phyloP scores from a whole-genome alignment of 2,797 vertebrate species.

The Avahi laniger region DNA sequence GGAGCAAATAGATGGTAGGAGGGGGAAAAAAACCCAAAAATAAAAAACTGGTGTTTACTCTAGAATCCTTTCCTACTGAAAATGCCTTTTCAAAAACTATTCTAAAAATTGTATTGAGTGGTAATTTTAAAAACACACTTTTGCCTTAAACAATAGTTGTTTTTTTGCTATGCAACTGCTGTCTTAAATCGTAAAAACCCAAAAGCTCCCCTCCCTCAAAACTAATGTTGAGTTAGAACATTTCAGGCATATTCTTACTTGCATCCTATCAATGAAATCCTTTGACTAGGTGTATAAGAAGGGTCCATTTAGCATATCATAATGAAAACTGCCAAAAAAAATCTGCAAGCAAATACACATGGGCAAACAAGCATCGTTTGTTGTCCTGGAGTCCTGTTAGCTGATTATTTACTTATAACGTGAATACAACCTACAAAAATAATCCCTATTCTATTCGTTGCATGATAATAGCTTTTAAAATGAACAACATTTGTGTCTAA shows the following conservation, averaged over 20 bases:
- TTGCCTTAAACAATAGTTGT: background rate
- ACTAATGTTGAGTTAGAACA: background rate
- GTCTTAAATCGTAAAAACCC: background rate
- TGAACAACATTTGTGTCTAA: constrained; percentile 83
- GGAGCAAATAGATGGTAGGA: background rate
- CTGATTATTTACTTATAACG: constrained; percentile 66
- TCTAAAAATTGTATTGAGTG: background rate
- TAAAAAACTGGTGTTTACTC: background rate
- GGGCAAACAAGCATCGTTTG: background rate
- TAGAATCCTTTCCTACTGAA: background rate
- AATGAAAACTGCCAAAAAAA: background rate
- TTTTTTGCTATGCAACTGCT: background rate
- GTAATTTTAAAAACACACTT: background rate
- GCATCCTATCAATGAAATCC: background rate
- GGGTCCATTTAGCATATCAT: background rate
- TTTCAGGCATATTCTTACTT: background rate
- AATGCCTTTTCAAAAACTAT: background rate
- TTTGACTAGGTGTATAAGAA: background rate
- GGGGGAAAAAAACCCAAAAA: background rate
- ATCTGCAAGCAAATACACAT: background rate
- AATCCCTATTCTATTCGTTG: constrained; percentile 80
- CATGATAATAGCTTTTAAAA: constrained; percentile 84
- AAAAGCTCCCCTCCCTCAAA: background rate
- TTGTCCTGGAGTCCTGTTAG: constrained; percentile 58
- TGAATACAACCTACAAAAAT: constrained; percentile 64